Percentiles rank a stretch among this genome's conserved stretches.
Conservation (phyloP, 1,140 invertebrate genomes). For the Trichonephila clavata region DNA sequence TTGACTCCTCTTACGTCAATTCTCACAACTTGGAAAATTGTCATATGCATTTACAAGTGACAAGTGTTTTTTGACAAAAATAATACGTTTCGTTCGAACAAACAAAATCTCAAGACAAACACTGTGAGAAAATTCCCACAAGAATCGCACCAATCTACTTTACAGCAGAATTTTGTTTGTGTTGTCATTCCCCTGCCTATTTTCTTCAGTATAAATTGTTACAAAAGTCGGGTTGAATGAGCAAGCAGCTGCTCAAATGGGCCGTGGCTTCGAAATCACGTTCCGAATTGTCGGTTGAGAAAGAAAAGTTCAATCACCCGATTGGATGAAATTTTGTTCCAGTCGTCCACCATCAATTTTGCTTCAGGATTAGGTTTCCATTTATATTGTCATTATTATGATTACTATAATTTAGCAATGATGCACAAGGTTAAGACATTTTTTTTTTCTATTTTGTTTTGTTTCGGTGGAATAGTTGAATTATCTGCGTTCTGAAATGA, state of each 20-base stretch:
- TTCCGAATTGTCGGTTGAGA: not conserved
- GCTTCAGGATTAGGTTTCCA: not conserved
- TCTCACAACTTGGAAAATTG: no score
- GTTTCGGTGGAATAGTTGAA: not conserved
- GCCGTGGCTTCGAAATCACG: constrained; percentile 8
- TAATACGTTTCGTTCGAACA: not conserved
- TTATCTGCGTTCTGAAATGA: no score
- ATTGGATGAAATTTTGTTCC: constrained; percentile 6
- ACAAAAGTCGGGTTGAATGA: not conserved
- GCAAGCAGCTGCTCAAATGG: constrained; percentile 1
- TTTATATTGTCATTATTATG: not conserved
- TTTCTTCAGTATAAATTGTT: not conserved
- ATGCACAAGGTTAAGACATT: not conserved
- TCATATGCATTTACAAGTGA: not conserved
- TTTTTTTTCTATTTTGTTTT: not conserved
- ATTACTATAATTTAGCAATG: not conserved
- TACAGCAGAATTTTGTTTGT: not conserved
- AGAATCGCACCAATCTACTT: not conserved
- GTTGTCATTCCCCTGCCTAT: not conserved
- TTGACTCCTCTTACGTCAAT: no score
- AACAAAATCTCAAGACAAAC: not conserved
- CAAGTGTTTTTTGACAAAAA: not conserved
- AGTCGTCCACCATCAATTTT: not conserved
- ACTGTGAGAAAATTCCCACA: not conserved
- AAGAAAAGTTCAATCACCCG: constrained; percentile 9